Conservation (phyloP, 2,888 invertebrate species). For the Caenorhabditis parvicauda region DNA sequence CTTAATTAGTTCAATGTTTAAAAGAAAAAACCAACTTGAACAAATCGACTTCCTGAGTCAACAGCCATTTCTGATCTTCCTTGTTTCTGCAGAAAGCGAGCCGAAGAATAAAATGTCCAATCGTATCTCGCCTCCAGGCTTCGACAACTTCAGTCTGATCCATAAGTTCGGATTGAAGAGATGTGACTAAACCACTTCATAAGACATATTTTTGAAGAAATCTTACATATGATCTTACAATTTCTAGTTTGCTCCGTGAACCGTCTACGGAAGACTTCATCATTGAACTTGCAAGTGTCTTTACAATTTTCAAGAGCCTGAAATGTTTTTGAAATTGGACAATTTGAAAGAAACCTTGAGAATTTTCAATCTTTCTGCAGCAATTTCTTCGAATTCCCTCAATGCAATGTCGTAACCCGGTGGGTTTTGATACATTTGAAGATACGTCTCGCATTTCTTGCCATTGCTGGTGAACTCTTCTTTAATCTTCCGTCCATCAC, state of each 20-base stretch:
- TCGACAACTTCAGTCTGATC: conserved; percentile 7
- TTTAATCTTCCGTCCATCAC: too few relatives aligned
- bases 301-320: conserved; percentile 21
- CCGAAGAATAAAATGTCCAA: conserved; percentile 88
- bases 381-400: conserved; percentile 54
- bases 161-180: neutral
- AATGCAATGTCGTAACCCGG: conserved; percentile 48
- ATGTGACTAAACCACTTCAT: conserved; percentile 3
- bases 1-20: too few relatives aligned
- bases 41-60: conserved; percentile 82
- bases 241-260: conserved; percentile 1
- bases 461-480: too few relatives aligned
- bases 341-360: conserved; percentile 19
- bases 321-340: neutral
- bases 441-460: conserved; percentile 5
- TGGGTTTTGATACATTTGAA: conserved; percentile 42
- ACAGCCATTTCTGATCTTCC: conserved; percentile 83
- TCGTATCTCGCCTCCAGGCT: conserved; percentile 71
- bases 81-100: conserved; percentile 82
- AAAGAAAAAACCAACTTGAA: conserved; percentile 74
- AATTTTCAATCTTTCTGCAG: conserved; percentile 43
- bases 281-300: conserved; percentile 11
- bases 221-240: conserved; percentile 15
- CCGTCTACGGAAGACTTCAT: conserved; percentile 10
- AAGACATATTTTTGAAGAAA: neutral